Evolutionary conservation across 1,140 invertebrate species (phyloP), one percentile per base, ranked within the genome.

Genomic region (Bombus waltoni): DNA sequence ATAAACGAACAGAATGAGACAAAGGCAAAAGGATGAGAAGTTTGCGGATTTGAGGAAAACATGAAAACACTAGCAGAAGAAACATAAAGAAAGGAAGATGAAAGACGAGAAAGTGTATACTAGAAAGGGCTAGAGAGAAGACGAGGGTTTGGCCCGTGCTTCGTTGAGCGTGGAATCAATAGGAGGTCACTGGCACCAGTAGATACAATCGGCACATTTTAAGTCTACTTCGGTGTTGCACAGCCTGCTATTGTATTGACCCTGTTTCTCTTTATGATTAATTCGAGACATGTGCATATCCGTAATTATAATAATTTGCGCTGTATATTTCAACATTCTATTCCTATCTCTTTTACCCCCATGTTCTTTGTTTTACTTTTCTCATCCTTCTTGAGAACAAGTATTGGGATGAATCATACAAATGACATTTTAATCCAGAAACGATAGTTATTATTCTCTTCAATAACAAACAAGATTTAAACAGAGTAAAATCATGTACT

Each of bases 171-270:
- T 92, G 91, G 92, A 95, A 95, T 95, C 94, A 94, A 95, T 95
- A 95, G 94, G 93, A 92, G 94, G 94, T 95, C 94, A 95, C 93
- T 95, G 94, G 94, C 94, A 95, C 91, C 92, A 93, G 93, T 93
- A 92, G 93, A 95, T 95, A 94, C 93, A 94, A 94, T 94, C 94
- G 93, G 93, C 91, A 94, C 92, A 94, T 94, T 94, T 94, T 91
- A 91, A 93, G 88, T 88, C 84, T 80, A 73, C 74, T 79, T 81
- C 62, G 28, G 81, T 81, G 68, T 72, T 81, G 82, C 62, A 85
- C 71, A 81, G 75, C 65, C 73, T 83, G 59, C 70, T 87, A 80
- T 44, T 86, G 83, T 88, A 76, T 77, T 79, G 81, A 78, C 73
- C 86, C 75, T 81, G 79, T 76, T 84, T 80, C 71, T 47, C 32